phyloP scores from a whole-genome alignment of 1,140 invertebrate species.

The Drosophila ambigua region DNA sequence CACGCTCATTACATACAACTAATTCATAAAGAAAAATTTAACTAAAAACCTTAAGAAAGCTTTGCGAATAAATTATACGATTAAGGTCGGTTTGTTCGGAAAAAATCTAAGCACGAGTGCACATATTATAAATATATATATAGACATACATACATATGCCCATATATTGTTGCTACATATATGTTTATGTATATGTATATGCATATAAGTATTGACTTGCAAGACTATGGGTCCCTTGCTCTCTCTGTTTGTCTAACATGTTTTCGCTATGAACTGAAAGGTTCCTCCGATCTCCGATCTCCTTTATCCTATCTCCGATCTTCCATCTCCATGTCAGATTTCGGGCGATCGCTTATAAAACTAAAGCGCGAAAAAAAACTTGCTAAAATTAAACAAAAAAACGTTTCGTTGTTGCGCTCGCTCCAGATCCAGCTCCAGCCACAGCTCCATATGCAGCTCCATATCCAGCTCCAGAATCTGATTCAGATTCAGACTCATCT shows the following conservation, averaged over 20 bases:
- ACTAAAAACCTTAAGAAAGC: slow-evolving; percentile 62
- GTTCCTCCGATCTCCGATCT: slow-evolving; percentile 7
- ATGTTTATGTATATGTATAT: neutral
- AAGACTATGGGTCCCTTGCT: slow-evolving; percentile 42
- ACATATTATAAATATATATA: slow-evolving; percentile 17
- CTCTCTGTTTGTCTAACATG: slow-evolving; percentile 33
- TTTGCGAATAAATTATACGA: slow-evolving; percentile 58
- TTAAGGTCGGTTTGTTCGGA: slow-evolving; percentile 16
- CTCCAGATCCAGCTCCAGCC: slow-evolving; percentile 16
- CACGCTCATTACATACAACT: slow-evolving; percentile 60
- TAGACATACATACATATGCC: neutral
- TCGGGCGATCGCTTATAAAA: slow-evolving; percentile 21
- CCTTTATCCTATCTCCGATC: neutral
- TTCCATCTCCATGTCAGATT: neutral
- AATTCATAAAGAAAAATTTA: slow-evolving; percentile 70
- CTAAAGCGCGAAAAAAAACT: slow-evolving; percentile 62
- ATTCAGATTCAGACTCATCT: neutral
- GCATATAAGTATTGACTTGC: slow-evolving; percentile 50
- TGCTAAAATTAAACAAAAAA: slow-evolving; percentile 63
- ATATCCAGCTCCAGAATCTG: slow-evolving; percentile 11
- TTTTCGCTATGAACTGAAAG: slow-evolving; percentile 69
- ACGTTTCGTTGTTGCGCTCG: slow-evolving; percentile 60
- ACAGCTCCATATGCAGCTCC: neutral
- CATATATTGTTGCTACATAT: neutral
- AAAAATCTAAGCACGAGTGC: slow-evolving; percentile 26